These are phyloP conservation scores for Spodoptera picta DNA, from an alignment of 2,888 invertebrate genomes.

Conservation along the genomic window DNA sequence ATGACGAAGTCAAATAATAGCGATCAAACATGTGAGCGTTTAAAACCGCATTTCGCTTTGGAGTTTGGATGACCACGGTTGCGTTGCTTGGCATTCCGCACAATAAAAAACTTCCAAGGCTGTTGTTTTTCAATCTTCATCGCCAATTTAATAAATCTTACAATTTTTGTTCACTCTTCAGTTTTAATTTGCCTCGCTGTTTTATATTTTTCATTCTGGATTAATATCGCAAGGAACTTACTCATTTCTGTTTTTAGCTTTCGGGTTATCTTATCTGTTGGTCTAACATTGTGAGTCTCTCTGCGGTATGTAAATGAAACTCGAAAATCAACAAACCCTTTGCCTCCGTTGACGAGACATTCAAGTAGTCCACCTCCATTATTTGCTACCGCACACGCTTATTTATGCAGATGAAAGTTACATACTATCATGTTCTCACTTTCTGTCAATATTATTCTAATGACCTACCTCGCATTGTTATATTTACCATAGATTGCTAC, in stretches of 20 bases:
- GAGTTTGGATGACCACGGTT: conserved; percentile 17
- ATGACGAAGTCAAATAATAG: too few species aligned
- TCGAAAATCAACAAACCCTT: conserved; percentile 39
- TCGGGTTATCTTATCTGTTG: conserved; percentile 28
- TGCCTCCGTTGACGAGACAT: conserved; percentile 19
- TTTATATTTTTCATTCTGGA: conserved; percentile 5
- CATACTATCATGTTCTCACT: conserved; percentile 27
- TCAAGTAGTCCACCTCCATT: conserved; percentile 18
- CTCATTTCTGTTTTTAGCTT: conserved; percentile 31
- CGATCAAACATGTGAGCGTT: conserved; percentile 3
- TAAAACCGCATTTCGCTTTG: conserved; percentile 23
- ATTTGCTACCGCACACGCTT: conserved; percentile 14
- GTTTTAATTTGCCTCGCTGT: conserved; percentile 11
- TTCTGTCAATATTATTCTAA: conserved; percentile 40
- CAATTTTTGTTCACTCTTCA: conserved; percentile 17
- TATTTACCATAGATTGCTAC: neutral
- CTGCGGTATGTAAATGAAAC: conserved; percentile 22
- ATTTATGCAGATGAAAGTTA: conserved; percentile 27
- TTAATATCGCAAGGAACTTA: conserved; percentile 2
- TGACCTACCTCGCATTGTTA: conserved; percentile 21
- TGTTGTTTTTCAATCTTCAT: conserved; percentile 35
- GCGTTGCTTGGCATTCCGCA: conserved; percentile 22
- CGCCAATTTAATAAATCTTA: conserved; percentile 12
- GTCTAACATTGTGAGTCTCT: conserved; percentile 10
- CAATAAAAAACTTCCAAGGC: conserved; percentile 36